Base-by-base conservation (phyloP, 2,797 vertebrate genomes). In the Delichon dasypus region DNA sequence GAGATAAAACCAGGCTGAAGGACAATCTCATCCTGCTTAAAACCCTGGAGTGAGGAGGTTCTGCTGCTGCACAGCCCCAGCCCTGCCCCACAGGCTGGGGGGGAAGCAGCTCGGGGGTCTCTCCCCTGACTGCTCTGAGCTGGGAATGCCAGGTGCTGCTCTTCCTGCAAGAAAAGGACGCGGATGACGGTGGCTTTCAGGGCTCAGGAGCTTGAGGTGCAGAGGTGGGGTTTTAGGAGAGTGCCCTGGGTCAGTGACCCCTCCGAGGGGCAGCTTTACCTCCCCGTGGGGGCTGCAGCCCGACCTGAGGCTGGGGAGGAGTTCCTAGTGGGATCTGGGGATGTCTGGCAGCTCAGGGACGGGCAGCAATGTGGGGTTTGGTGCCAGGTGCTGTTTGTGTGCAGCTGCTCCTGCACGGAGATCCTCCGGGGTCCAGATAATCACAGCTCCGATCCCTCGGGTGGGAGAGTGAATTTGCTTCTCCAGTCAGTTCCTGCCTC, bases 141-240 rank as follows among this genome's bases (percentile, higher is more conserved):
- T 57, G 26, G 48, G 13, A 70, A 6, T 73, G 12, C 32, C 51
- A 21, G 13, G 23, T 29, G 53, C 26, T 70, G 71, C 21, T 2
- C 21, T 30, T 62, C 51, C 44, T 70, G 55, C 25, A 21, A 23
- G 60, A 14, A 7, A 14, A 10, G 51, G 70, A 72, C 8, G 0
- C 5, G 6, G 2, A 0, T 12, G 32, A 1, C 45, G 7, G 48
- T 15, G 48, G 18, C 34, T n/a, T 23, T 25, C 3, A 0, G 7
- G 22, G n/a, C 36, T 13, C 34, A 44, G 81, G 22, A 68, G 34
- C n/a, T 58, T 10, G 1, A 30, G 58, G 10, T 13, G 26, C 57
- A 60, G 67, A 36, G 34, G 10, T 75, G 79, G 13, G n/a, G 1
- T 45, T 17, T 19, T 5, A 5, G 1, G 13, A 40, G 57, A 34